Percentiles rank a stretch among this genome's conserved stretches.
Conservation (phyloP, 2,113 vertebrate genomes). For the Alligator sinensis region DNA sequence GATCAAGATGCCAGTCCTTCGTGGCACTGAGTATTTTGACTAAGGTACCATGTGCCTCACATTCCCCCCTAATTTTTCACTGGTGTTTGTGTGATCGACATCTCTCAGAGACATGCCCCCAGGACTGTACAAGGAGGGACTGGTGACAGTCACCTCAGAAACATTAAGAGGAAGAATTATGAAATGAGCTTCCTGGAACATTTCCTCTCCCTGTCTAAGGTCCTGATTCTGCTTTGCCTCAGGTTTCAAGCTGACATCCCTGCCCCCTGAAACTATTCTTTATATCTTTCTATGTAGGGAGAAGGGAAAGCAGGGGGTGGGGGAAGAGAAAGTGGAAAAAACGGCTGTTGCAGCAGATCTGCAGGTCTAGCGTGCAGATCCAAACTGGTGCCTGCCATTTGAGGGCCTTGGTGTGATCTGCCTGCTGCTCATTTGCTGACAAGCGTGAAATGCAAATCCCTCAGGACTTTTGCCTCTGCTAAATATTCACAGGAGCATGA, state of each 20-base stretch:
- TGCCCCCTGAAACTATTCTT: background rate
- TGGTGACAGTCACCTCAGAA: background rate
- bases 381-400: constrained; percentile 50
- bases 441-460: constrained; percentile 74
- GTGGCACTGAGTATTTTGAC: background rate
- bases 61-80: background rate
- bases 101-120: background rate
- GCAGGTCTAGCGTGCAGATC: background rate
- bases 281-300: background rate
- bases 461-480: constrained; percentile 69
- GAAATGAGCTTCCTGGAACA: rapidly evolving
- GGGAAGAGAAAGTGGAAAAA: background rate
- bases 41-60: background rate
- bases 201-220: background rate
- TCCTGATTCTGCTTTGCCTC: background rate
- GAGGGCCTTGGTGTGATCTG: constrained; percentile 58
- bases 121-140: background rate
- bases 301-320: background rate
- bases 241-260: rapidly evolving
- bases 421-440: constrained; percentile 72
- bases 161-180: background rate
- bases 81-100: background rate
- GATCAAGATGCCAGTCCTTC: background rate
- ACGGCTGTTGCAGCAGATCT: constrained; percentile 1
- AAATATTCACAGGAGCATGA: constrained; percentile 74